A percentile compares a stretch with the other conserved stretches of the same genome.
phyloP scores from a whole-genome alignment of 2,113 vertebrate species.

The Toxotes jaculatrix region DNA sequence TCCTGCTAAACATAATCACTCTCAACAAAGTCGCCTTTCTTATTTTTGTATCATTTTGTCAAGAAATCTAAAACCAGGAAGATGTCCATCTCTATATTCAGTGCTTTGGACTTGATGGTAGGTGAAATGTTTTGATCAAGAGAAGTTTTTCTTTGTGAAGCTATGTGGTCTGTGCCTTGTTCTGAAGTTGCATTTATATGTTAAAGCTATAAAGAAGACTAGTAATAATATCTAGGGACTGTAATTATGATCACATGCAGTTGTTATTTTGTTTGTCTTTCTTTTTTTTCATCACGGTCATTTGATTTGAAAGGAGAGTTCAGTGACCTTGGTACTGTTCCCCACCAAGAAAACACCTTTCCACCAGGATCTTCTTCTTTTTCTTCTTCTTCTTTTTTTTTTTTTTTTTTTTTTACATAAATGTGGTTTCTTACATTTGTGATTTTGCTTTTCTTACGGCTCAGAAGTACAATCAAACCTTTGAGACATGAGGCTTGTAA shows the following conservation, averaged over 20 bases:
- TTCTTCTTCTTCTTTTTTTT: slow-evolving; percentile 17
- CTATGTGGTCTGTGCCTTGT: slow-evolving; percentile 87
- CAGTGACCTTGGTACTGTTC: slow-evolving; percentile 46
- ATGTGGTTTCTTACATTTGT: slow-evolving; percentile 35
- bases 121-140: slow-evolving; percentile 58
- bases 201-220: slow-evolving; percentile 72
- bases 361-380: slow-evolving; percentile 31
- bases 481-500: slow-evolving; percentile 26
- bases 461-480: slow-evolving; percentile 61
- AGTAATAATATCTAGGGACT: slow-evolving; percentile 75
- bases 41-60: slow-evolving; percentile 65
- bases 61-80: slow-evolving; percentile 33
- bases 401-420: slow-evolving; percentile 19
- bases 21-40: slow-evolving; percentile 73
- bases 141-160: slow-evolving; percentile 67
- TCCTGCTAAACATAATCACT: slow-evolving; percentile 57
- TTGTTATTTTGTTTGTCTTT: slow-evolving; percentile 24
- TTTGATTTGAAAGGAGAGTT: slow-evolving; percentile 65
- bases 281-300: slow-evolving; percentile 48
- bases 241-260: slow-evolving; percentile 62
- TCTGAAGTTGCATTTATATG: slow-evolving; percentile 82
- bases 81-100: slow-evolving; percentile 28
- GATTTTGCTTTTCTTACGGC: slow-evolving; percentile 42
- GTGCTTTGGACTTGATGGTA: slow-evolving; percentile 51
- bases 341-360: slow-evolving; percentile 37